Conservation (phyloP, 2,888 invertebrate genomes). For the Copidosoma aretas region DNA sequence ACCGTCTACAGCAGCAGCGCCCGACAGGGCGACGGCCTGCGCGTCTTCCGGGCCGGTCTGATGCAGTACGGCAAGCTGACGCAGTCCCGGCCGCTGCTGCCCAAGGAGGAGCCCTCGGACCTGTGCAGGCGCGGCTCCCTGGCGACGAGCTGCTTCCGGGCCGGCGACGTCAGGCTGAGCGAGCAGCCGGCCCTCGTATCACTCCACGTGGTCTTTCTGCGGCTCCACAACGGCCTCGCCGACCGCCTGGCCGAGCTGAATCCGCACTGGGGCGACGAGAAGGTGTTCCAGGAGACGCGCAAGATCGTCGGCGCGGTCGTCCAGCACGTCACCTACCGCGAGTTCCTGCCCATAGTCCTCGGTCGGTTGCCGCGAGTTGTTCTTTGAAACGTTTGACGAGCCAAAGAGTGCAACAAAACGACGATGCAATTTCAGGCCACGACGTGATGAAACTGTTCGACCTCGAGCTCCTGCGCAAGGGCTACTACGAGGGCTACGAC, state of each 20-base stretch:
- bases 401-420: too few relatives aligned
- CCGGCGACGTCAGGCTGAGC: constrained; percentile 80
- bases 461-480: constrained; percentile 71
- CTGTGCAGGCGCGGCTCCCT: constrained; percentile 76
- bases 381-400: background rate
- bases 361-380: constrained; percentile 61
- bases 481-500: constrained; percentile 77
- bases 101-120: constrained; percentile 69
- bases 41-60: constrained; percentile 70
- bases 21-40: constrained; percentile 73
- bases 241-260: constrained; percentile 75
- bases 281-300: constrained; percentile 83
- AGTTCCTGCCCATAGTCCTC: constrained; percentile 81
- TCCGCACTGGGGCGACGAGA: constrained; percentile 88
- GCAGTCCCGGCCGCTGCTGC: constrained; percentile 68
- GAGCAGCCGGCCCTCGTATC: constrained; percentile 83
- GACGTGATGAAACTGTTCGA: constrained; percentile 80
- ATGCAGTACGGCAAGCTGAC: constrained; percentile 70
- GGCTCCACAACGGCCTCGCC: constrained; percentile 80
- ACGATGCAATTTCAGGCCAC: constrained; percentile 63
- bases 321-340: constrained; percentile 84
- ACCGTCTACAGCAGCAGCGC: constrained; percentile 78
- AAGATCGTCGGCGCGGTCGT: constrained; percentile 81
- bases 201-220: constrained; percentile 77
- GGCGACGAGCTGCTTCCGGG: constrained; percentile 76